phyloP scores from a whole-genome alignment of 2,113 vertebrate genomes.

The Hippocampus barbouri region DNA sequence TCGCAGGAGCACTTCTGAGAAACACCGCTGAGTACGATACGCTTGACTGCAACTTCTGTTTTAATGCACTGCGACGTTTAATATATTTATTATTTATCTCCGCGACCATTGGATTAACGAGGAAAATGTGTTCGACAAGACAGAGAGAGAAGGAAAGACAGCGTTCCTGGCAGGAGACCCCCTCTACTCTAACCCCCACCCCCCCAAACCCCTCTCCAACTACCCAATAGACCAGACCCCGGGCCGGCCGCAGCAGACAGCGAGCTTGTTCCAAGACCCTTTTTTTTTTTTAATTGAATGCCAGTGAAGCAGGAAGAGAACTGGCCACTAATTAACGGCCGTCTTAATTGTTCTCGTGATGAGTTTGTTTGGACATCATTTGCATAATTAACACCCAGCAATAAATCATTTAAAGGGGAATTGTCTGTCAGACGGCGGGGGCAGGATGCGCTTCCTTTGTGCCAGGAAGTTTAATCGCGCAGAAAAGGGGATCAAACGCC shows the following conservation, averaged over 20 bases:
- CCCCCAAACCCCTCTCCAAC: constrained; percentile 59
- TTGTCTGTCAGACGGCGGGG: constrained; percentile 94
- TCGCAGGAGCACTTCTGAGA: constrained; percentile 42
- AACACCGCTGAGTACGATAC: constrained; percentile 50
- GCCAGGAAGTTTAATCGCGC: constrained; percentile 63
- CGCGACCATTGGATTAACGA: constrained; percentile 50
- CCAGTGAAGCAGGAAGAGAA: constrained; percentile 97
- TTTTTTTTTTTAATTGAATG: constrained; percentile 89
- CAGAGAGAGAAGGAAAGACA: constrained; percentile 44
- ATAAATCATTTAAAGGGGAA: constrained; percentile 99
- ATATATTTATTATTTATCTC: constrained; percentile 58
- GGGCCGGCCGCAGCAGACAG: constrained; percentile 55
- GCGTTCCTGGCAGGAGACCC: constrained; percentile 32
- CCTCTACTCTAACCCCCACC: constrained; percentile 58
- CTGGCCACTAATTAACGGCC: constrained; percentile 96
- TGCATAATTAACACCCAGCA: constrained; percentile 99
- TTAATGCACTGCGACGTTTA: constrained; percentile 56
- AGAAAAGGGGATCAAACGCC: constrained; percentile 34
- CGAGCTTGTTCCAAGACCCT: constrained; percentile 67
- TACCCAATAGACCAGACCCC: constrained; percentile 32
- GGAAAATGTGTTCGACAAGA: constrained; percentile 46
- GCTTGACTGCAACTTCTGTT: constrained; percentile 45
- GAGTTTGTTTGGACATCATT: constrained; percentile 99
- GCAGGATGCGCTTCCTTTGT: constrained; percentile 71
- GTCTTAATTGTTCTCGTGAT: constrained; percentile 99